Base-by-base conservation (phyloP, 1,140 invertebrate genomes). In the Bombus haemorrhoidalis region DNA sequence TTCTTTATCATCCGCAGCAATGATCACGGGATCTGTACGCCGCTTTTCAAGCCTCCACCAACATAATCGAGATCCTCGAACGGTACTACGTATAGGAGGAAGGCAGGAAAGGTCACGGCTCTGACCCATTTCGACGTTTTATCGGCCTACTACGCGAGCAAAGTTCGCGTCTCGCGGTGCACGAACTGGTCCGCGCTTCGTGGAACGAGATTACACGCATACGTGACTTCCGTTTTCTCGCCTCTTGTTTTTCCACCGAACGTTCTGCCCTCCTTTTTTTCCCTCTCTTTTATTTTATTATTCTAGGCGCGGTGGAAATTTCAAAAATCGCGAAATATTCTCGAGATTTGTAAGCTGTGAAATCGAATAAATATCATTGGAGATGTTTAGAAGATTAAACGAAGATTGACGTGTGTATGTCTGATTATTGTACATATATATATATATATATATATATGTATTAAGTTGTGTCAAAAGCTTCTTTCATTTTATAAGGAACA, bases 101-200 rank as follows among this genome's bases (percentile, higher is more conserved):
- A 92, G 91, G 88, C 89, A 91, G 86, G 86, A 94, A 93, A 94
- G 94, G 93, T 94, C 93, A 94, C 87, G 94, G 94, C 94, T 94
- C 91, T 93, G 94, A 95, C 94, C 94, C 92, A 92, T 93, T 94
- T 94, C 90, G 87, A 87, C 89, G 90, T 89, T 83, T 94, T 94
- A 94, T 94, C 93, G 91, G 92, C 86, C 85, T 91, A 90, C 90
- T 88, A 81, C 89, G 87, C 85, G 93, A 91, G 87, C 93, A 94
- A 94, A 94, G 93, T 94, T 92, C 93, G 90, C 90, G 13, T 34
- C 86, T 83, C 81, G 82, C 78, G 69, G 80, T 80, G 22, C 83
- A 74, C 84, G 69, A 62, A 39, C 47, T 68, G n/a, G 59, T 68
- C 37, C 78, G 68, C 43, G 41, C 75, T 62, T 66, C 74, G 25